Base-by-base conservation (phyloP, 2,113 vertebrate species). In the Lontra canadensis region DNA sequence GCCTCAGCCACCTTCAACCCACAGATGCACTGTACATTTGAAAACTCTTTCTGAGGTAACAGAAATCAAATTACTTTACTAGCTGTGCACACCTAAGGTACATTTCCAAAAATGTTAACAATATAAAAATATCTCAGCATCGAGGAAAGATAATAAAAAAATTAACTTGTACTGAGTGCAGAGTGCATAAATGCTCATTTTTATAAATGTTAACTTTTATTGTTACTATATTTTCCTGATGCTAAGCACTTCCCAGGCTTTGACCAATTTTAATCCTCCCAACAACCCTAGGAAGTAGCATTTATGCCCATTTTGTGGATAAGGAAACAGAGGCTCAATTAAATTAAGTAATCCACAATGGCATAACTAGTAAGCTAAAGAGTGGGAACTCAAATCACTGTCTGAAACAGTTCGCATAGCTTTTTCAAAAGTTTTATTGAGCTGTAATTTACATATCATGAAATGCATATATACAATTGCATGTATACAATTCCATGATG, bases 381-480 rank as follows among this genome's bases (percentile, higher is more conserved):
- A 36, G 17, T 44, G 15, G 39, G 29, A 81, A 69, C 7, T 61
- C 59, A 89, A 39, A 88, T 61, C 47, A 79, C 88, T 89, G 17
- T 57, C 23, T 90, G 69, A 93, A 85, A 36, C 85, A 92, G 61
- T 4, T 4, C 25, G 39, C 31, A 36, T 4, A 79, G 6, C 47
- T 93, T 67, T 74, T 39, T 2, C 4, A 49, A 36, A 55, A 67
- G 3, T 17, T 90, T 90, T n/a, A 55, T 14, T 88, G n/a, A 39
- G n/a, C 78, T 79, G 39, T 73, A 85, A 93, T 42, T 92, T 85
- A 71, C n/a, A 67, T 17, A 47, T 21, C 44, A 91, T 44, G 84
- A 96, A 88, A 39, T 92, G 0, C 79, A 73, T 90, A 9, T 80
- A 79, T 12, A 78, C 10, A 42, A 52, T 47, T 86, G 15, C 74